Evolutionary conservation across 2,113 vertebrate genomes (phyloP).

Genomic region (Ammodytes marinus): DNA sequence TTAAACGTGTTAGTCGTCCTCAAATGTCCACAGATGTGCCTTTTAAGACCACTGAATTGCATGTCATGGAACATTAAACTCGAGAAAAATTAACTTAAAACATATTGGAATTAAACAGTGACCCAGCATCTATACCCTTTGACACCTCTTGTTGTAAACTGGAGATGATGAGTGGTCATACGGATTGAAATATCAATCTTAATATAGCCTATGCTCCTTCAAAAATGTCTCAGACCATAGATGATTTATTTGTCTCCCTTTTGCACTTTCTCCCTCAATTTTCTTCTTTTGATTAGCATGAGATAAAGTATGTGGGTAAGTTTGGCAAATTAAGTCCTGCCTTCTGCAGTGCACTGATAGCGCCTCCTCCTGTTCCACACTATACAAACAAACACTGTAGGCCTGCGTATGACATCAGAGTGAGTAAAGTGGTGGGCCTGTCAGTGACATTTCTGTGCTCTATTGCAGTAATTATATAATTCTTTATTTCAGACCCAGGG

Average conservation of each 20-base stretch:
- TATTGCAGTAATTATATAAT: too few relatives aligned
- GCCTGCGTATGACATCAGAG: background rate
- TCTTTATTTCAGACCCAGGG: too few relatives aligned
- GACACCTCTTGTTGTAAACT: background rate
- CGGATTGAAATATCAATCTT: background rate
- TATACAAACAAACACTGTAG: background rate
- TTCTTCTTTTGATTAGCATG: background rate
- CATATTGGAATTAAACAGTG: background rate
- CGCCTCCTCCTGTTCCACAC: slow-evolving; percentile 15
- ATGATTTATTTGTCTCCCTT: background rate
- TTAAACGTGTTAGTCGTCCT: background rate
- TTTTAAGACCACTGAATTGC: background rate
- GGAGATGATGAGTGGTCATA: background rate
- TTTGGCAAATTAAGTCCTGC: slow-evolving; percentile 26
- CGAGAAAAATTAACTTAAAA: background rate
- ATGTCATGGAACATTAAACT: background rate
- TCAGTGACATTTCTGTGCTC: background rate
- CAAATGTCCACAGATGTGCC: background rate
- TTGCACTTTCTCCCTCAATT: background rate
- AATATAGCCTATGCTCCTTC: background rate
- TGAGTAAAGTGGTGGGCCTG: background rate
- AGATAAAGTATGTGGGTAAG: slow-evolving; percentile 3
- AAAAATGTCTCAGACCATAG: background rate
- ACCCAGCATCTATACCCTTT: background rate
- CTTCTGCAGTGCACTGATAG: slow-evolving; percentile 58